These are phyloP conservation scores for Uromys caudimaculatus DNA, from an alignment of 2,797 vertebrate genomes.

Conservation along the genomic window DNA sequence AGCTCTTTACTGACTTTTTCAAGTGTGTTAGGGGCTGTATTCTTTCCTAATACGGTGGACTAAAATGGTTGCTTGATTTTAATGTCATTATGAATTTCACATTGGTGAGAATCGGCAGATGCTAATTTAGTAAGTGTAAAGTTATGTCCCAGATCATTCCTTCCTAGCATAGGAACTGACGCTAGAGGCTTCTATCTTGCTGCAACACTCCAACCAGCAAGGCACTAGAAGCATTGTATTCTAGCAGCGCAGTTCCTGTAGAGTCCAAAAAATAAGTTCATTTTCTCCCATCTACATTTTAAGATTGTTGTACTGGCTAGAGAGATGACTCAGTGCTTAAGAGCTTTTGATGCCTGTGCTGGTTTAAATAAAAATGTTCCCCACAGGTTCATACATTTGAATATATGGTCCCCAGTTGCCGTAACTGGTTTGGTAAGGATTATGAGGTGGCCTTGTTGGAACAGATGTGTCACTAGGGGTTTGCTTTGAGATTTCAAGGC, in stretches of 20 bases:
- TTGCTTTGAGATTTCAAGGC: not conserved
- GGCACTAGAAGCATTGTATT: not conserved
- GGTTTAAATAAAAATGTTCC: not conserved
- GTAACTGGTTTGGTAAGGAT: not conserved
- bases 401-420: not conserved
- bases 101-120: conserved; percentile 15
- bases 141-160: not conserved
- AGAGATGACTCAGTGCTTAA: not conserved
- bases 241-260: not conserved
- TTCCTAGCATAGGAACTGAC: not conserved
- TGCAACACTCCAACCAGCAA: not conserved
- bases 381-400: not conserved
- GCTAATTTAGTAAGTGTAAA: conserved; percentile 37
- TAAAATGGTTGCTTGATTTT: conserved; percentile 43
- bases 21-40: not conserved
- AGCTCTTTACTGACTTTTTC: conserved; percentile 11
- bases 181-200: not conserved
- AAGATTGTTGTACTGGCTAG: not conserved
- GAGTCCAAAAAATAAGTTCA: not conserved
- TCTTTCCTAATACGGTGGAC: not conserved
- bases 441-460: not conserved
- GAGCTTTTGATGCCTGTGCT: not conserved
- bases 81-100: not conserved
- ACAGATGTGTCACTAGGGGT: not conserved
- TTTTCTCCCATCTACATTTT: conserved; percentile 49